Evolutionary conservation across 1,140 invertebrate species (phyloP).

Genomic region (Cotesia vestalis): DNA sequence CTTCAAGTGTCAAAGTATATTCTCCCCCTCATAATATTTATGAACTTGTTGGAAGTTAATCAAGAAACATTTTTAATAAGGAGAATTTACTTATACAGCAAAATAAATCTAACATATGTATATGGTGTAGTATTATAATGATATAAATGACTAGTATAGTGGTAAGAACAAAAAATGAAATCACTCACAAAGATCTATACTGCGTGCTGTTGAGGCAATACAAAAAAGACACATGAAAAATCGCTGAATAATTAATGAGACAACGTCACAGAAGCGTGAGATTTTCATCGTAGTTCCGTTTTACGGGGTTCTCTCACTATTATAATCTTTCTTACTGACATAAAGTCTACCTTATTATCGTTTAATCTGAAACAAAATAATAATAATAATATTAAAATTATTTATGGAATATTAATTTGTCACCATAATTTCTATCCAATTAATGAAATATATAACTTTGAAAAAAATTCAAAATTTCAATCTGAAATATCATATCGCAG

Average conservation of each 20-base stretch:
- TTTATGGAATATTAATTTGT: too few relatives aligned
- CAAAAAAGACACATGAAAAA: slow-evolving; percentile 27
- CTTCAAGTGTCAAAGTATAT: not conserved
- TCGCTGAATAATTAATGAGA: slow-evolving; percentile 28
- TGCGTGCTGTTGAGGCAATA: slow-evolving; percentile 20
- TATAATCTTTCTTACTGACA: slow-evolving; percentile 5
- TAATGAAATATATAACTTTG: too few relatives aligned
- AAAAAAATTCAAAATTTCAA: too few relatives aligned
- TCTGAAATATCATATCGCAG: too few relatives aligned
- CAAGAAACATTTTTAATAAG: not conserved
- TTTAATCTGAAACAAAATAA: slow-evolving; percentile 17
- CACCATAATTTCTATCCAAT: too few relatives aligned
- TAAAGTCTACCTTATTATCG: slow-evolving; percentile 24
- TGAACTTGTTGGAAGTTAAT: slow-evolving; percentile 14
- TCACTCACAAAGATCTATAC: slow-evolving; percentile 36
- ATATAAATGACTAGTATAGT: not conserved
- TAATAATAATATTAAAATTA: slow-evolving; percentile 1
- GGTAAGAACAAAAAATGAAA: not conserved
- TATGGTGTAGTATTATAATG: not conserved
- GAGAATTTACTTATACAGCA: not conserved
- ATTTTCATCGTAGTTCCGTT: slow-evolving; percentile 28
- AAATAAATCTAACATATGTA: not conserved
- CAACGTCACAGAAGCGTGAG: slow-evolving; percentile 22
- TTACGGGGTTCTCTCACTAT: not conserved
- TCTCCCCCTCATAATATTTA: not conserved